Conservation (phyloP, 2,797 vertebrate species). For the Clarias pachynema region DNA sequence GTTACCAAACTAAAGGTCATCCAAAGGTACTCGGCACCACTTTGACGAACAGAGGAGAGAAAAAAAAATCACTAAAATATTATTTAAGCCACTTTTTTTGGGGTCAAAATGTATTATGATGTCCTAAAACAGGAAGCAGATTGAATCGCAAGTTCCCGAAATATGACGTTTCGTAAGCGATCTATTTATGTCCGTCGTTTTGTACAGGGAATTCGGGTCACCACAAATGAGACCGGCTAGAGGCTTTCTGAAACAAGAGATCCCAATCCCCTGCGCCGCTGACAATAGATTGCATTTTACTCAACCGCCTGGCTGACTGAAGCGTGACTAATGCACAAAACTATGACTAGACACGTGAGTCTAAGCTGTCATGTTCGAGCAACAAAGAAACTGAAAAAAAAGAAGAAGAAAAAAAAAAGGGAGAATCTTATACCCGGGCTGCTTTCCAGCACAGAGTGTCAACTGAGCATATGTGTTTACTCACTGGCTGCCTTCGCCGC, state of each 20-base stretch:
- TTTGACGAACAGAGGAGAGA: neutral
- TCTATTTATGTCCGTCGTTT: slow-evolving; percentile 29
- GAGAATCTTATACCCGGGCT: slow-evolving; percentile 12
- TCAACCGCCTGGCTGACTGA: neutral
- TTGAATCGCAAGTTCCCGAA: neutral
- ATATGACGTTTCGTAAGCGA: slow-evolving; percentile 8
- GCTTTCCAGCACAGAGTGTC: slow-evolving; percentile 24
- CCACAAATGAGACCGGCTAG: slow-evolving; percentile 21
- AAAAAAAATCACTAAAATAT: neutral
- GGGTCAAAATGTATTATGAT: neutral
- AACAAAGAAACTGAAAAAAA: neutral
- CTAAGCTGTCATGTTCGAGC: neutral
- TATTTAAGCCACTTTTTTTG: neutral
- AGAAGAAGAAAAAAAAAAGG: neutral
- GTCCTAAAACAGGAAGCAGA: neutral
- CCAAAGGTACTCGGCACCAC: neutral
- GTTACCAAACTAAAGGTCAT: neutral
- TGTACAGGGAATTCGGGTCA: slow-evolving; percentile 34
- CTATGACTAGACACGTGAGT: slow-evolving; percentile 15
- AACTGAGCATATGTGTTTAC: slow-evolving; percentile 48
- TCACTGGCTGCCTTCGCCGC: slow-evolving; percentile 30
- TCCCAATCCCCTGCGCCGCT: neutral
- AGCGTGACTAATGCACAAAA: slow-evolving; percentile 26
- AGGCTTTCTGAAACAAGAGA: neutral
- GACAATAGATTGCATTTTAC: neutral